phyloP scores from a whole-genome alignment of 2,113 vertebrate genomes.

The Kryptolebias marmoratus region DNA sequence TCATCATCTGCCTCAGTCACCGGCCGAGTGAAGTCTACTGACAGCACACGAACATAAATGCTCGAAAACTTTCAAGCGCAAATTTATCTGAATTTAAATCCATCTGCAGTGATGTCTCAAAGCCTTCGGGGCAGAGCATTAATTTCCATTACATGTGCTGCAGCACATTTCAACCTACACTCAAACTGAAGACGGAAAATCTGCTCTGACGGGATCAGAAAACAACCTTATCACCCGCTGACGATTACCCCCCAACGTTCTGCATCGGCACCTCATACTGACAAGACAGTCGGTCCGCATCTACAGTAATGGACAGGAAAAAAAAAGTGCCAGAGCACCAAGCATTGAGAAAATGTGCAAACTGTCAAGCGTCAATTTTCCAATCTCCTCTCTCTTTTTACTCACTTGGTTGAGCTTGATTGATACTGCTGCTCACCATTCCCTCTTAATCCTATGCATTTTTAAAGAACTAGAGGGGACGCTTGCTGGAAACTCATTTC shows the following conservation, averaged over 20 bases:
- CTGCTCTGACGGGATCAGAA: constrained; percentile 22
- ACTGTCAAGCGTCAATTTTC: constrained; percentile 68
- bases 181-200: constrained; percentile 16
- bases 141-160: constrained; percentile 17
- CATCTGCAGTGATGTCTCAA: constrained; percentile 13
- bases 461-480: constrained; percentile 75
- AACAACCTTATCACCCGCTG: constrained; percentile 29
- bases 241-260: constrained; percentile 21
- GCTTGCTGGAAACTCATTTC: constrained; percentile 73
- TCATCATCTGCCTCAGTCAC: constrained; percentile 31
- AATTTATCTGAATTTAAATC: constrained; percentile 35
- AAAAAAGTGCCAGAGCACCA: constrained; percentile 19
- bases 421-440: constrained; percentile 69
- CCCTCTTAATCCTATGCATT: constrained; percentile 81
- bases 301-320: not conserved
- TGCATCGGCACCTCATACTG: not conserved
- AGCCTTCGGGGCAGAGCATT: constrained; percentile 25
- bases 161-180: constrained; percentile 23
- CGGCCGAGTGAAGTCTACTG: constrained; percentile 27
- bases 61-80: constrained; percentile 16
- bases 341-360: constrained; percentile 47
- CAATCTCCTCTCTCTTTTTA: constrained; percentile 58
- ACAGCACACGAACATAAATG: not conserved
- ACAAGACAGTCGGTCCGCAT: not conserved
- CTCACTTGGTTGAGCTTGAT: constrained; percentile 72